Evolutionary conservation across 2,113 vertebrate genomes (phyloP), one percentile per base, ranked within the genome.

Genomic region (Malurus elegans): DNA sequence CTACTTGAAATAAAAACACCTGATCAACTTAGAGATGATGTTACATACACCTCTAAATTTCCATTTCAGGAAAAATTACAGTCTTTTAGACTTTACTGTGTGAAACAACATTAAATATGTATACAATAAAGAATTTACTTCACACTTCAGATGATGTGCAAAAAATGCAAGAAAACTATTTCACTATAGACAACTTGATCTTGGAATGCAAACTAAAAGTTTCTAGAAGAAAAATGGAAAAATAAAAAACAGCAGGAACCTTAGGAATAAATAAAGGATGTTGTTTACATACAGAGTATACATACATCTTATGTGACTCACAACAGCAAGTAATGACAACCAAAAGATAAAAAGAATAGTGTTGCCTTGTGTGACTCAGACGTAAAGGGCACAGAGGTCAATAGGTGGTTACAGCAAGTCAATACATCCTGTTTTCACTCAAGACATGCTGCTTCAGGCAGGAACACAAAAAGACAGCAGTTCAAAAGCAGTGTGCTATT

Each of bases 381-480:
- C 82, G 79, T 10, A 54, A 93, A 95, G 89, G 86, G 79, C 9
- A 2, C 51, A 71, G 88, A 92, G 96, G 96, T 97, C 97, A 98
- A 69, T 54, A 79, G 93, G 93, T 92, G 76, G 76, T 85, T 78
- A 79, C 78, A 92, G 92, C 80, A 92, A 96, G 97, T 93, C 79
- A 28, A 44, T 66, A 65, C 75, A 94, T 73, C 69, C 61, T 54
- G 32, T 85, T 87, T 88, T 90, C 60, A 57, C 61, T 92, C 56
- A 89, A 88, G 91, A 90, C 12, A 73, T 32, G 64, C 82, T 57
- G 75, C 94, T 96, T 80, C 42, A 79, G 88, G 91, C 67, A 82
- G 31, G 45, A 80, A 40, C 34, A 96, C 60, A 60, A 94, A 83
- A 93, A 90, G 65, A 5, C 44, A 83, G 31, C 65, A 79, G 42